Evolutionary conservation across 2,113 vertebrate species (phyloP).

Genomic region (Sorex fumeus): DNA sequence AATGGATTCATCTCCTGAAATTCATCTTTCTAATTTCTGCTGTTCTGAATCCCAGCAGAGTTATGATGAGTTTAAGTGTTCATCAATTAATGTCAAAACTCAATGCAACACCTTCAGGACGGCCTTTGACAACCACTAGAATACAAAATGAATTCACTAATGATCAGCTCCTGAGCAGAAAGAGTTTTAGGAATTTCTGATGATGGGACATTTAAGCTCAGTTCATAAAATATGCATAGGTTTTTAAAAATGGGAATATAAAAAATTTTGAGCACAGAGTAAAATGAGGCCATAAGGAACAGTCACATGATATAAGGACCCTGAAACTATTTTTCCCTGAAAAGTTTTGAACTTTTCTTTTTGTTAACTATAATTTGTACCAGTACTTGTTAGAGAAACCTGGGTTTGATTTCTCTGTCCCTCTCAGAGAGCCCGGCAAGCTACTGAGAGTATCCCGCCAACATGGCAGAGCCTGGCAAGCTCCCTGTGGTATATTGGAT

Average conservation of each 20-base stretch:
- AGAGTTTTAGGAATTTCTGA: constrained; percentile 55
- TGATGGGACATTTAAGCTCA: constrained; percentile 71
- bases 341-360: not conserved
- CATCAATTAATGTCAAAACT: constrained; percentile 84
- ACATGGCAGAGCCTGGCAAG: no score
- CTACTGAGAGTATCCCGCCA: no score
- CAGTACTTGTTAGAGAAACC: not conserved
- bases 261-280: constrained; percentile 44
- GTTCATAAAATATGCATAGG: constrained; percentile 73
- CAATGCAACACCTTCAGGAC: constrained; percentile 72
- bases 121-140: constrained; percentile 79
- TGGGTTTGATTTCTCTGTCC: no score
- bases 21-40: constrained; percentile 86
- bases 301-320: constrained; percentile 9
- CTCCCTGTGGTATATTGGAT: no score
- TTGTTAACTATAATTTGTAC: constrained; percentile 35
- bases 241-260: constrained; percentile 67
- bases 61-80: constrained; percentile 84
- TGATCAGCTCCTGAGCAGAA: constrained; percentile 66
- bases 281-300: constrained; percentile 44
- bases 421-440: no score
- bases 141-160: constrained; percentile 82
- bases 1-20: constrained; percentile 83
- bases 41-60: constrained; percentile 79
- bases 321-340: not conserved